Evolutionary conservation across 2,113 vertebrate species (phyloP), one percentile per base, ranked within the genome.

Genomic region (Gobiocypris rarus): DNA sequence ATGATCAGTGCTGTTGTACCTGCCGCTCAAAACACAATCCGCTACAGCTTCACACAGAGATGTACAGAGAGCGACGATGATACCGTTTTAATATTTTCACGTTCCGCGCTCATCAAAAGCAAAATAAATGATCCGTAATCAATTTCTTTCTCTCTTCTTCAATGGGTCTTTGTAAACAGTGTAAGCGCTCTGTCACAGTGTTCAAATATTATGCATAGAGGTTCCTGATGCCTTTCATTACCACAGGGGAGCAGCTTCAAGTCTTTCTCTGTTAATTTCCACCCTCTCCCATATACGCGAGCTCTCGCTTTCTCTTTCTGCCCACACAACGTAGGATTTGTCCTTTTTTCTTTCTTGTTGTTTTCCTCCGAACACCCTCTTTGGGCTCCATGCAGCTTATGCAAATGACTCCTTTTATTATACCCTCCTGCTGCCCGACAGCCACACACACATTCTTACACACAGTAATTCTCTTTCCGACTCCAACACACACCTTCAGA

Each of bases 331-430:
- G 71, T 28, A 85, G 70, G 19, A 82, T 87, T 87, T 85, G 81
- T 85, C 45, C 82, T 84, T 81, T 87, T 50, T 84, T 48, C 31
- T 74, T 50, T 69, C 84, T 75, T 50, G 69, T 81, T 67, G 54
- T 86, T 85, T 88, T 80, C 71, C 67, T 48, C 82, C 48, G 70
- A 52, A 82, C 81, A 81, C 70, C 83, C 71, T 73, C 71, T 86
- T 67, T 75, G 83, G 86, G 85, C 81, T 85, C 67, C 84, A 87
- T 87, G 77, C 88, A 89, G 88, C 88, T 89, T 89, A 89, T 89
- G 88, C 84, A 87, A 89, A 89, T 89, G 82, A 78, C 70, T 73
- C 80, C 75, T 82, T 84, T 85, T 85, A 85, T 89, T 87, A 81
- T 85, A 73, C 26, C 67, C 80, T 43, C 70, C 82, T 63, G 43